Evolutionary conservation across 2,113 vertebrate species (phyloP).

Genomic region (Progne subis): DNA sequence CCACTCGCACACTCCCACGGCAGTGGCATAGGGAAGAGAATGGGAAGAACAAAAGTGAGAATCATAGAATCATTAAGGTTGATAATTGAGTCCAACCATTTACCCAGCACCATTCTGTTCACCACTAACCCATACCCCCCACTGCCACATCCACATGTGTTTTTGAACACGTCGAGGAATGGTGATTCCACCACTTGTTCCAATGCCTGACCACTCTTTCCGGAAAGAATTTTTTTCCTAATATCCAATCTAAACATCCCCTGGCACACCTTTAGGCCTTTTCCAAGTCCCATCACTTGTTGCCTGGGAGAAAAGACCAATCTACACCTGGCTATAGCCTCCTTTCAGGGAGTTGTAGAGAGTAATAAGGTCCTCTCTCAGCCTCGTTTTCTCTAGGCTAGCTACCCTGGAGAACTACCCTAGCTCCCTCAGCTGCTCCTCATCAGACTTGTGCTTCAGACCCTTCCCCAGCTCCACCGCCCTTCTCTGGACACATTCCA

Average conservation of each 20-base stretch:
- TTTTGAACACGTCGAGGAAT: neutral
- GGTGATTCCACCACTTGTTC: neutral
- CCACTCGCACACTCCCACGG: neutral
- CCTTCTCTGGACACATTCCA: neutral
- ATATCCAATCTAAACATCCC: neutral
- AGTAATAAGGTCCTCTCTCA: neutral
- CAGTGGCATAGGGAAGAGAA: neutral
- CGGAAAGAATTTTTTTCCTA: neutral
- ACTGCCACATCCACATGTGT: neutral
- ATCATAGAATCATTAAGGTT: neutral
- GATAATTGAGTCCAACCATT: neutral
- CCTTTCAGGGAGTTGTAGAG: neutral
- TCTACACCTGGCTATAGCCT: neutral
- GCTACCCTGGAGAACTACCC: neutral
- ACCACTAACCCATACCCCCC: neutral
- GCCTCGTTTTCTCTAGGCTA: neutral
- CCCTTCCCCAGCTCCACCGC: rapidly evolving
- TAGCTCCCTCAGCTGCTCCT: neutral
- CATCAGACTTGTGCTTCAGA: neutral
- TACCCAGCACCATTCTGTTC: neutral
- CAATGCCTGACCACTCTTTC: neutral
- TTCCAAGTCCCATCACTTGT: neutral
- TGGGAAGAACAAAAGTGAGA: neutral
- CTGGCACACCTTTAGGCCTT: neutral
- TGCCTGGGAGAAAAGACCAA: neutral